Base-by-base conservation (phyloP, 2,888 invertebrate species). In the Marasmarcha lunaedactyla region DNA sequence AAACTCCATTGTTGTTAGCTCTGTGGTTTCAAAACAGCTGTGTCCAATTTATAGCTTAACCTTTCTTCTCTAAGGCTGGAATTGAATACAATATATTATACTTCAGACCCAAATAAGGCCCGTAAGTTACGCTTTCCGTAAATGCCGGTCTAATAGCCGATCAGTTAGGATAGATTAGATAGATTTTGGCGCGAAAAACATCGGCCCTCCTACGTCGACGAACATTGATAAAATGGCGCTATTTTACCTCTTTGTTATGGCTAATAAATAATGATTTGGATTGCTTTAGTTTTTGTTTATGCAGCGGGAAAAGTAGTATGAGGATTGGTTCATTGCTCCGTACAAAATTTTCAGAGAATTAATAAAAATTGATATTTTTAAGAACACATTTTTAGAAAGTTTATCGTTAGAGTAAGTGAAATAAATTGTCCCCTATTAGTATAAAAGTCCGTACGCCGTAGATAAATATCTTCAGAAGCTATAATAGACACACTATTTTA, bases 31-130 rank as follows among this genome's bases (percentile, higher is more conserved):
- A 68, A 61, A 77, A 61, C 81, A 83, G 77, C 79, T 81, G 81
- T 58, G 74, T 56, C 67, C 59, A 59, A 65, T 65, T 63, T 65
- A 65, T 65, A 51, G 76, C 76, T 73, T 77, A 81, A 83, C 81
- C 81, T 83, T 81, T 79, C 71, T 70, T 69, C 59, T 60, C 60
- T 60, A 58, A 68, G 67, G 66, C 71, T 77, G 63, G 76, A 79
- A 83, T 79, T 78, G 81, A 79, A 78, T 68, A 76, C 76, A 65
- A 78, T 83, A 79, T 79, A 77, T 83, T 78, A 79, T 79, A 78
- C 78, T 78, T 77, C 72, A 76, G 76, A 71, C 74, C 74, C 71
- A 73, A 78, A 78, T 78, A 78, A 76, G 73, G 64, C 59, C 55
- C 63, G 70, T 73, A 71, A 77, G 66, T 77, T 76, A 73, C 78